phyloP scores from a whole-genome alignment of 2,888 invertebrate genomes.

The Agrochola lychnidis region DNA sequence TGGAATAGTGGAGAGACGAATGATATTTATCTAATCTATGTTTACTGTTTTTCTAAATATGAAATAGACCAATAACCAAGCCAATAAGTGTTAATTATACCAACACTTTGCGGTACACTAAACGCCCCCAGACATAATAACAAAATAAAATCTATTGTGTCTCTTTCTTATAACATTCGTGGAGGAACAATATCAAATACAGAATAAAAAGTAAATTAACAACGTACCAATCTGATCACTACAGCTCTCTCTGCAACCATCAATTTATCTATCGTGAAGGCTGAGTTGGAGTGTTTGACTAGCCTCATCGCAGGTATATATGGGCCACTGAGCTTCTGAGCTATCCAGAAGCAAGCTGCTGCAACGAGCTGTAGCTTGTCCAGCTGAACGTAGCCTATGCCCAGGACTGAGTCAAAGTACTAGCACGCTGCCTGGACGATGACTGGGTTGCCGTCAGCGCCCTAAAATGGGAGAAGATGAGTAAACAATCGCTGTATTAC shows the following conservation, averaged over 20 bases:
- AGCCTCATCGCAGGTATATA: conserved; percentile 69
- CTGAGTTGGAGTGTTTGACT: conserved; percentile 72
- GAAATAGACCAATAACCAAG: background rate
- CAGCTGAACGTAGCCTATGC: conserved; percentile 66
- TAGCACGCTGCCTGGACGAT: conserved; percentile 80
- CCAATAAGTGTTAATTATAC: no score
- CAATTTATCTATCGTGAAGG: conserved; percentile 72
- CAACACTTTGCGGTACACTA: no score
- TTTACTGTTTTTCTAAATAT: background rate
- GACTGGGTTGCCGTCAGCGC: conserved; percentile 77
- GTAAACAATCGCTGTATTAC: background rate
- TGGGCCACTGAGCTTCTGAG: conserved; percentile 79
- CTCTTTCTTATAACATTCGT: background rate
- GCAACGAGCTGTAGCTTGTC: conserved; percentile 80
- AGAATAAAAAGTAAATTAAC: background rate
- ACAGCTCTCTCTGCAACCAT: conserved; percentile 76
- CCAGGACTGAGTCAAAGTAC: conserved; percentile 81
- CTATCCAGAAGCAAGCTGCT: conserved; percentile 85
- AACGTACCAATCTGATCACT: conserved; percentile 76
- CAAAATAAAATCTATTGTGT: no score
- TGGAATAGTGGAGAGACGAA: no score
- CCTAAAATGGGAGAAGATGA: conserved; percentile 63
- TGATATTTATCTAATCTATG: no score
- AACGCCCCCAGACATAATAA: no score
- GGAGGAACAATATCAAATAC: background rate